phyloP scores from a whole-genome alignment of 2,797 vertebrate genomes.

The Bryconaethiops microstoma region DNA sequence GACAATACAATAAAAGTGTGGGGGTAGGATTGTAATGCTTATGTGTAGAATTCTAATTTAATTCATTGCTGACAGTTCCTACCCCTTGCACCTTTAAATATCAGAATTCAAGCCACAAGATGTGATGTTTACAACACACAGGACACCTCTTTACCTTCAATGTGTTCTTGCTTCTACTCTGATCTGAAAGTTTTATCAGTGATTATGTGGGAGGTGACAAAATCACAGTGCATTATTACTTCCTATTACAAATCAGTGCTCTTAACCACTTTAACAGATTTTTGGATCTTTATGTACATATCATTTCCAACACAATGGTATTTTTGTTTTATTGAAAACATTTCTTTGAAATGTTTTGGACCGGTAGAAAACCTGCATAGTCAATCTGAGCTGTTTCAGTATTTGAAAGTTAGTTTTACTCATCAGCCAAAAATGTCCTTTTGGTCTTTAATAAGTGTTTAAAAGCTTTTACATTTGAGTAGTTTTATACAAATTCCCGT shows the following conservation, averaged over 20 bases:
- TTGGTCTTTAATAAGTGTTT: conserved; percentile 70
- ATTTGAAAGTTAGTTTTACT: conserved; percentile 48
- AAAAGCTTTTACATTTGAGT: conserved; percentile 65
- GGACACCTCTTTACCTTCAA: conserved; percentile 34
- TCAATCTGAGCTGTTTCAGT: conserved; percentile 31
- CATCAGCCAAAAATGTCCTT: conserved; percentile 55
- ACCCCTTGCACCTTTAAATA: not conserved
- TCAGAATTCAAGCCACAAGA: conserved; percentile 10
- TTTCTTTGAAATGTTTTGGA: conserved; percentile 40
- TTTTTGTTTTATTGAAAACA: conserved; percentile 14
- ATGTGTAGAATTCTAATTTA: not conserved
- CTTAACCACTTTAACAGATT: not conserved
- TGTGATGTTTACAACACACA: conserved; percentile 55
- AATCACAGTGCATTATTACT: conserved; percentile 4
- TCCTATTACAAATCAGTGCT: conserved; percentile 9
- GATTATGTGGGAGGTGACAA: not conserved
- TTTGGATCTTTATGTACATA: not conserved
- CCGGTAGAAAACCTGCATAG: conserved; percentile 28
- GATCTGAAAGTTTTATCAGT: conserved; percentile 3
- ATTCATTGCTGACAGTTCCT: not conserved
- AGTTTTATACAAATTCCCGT: conserved; percentile 70
- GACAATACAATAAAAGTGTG: not conserved
- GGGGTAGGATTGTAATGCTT: not conserved
- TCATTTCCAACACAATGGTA: conserved; percentile 17
- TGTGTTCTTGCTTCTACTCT: conserved; percentile 40